Evolutionary conservation across 2,888 invertebrate species (phyloP).

Genomic region (Drosophila dives): DNA sequence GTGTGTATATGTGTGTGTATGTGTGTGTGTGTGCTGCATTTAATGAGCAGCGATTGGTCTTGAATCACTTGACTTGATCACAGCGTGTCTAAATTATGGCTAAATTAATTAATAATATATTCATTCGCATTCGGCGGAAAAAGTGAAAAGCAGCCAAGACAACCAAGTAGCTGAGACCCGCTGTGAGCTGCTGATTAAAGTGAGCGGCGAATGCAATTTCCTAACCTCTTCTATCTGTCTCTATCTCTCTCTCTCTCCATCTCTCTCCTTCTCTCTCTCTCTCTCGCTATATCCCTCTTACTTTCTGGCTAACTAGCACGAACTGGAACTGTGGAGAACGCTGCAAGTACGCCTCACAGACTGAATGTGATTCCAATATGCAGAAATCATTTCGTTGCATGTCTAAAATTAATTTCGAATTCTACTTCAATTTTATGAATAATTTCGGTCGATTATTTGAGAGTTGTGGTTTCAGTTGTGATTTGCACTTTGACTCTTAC

Average conservation of each 20-base stretch:
- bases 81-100: conserved; percentile 59
- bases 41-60: conserved; percentile 47
- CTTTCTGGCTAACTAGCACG: conserved; percentile 62
- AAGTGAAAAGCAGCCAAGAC: conserved; percentile 33
- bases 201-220: conserved; percentile 41
- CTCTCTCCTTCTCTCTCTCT: background rate
- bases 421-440: background rate
- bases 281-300: conserved; percentile 1
- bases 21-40: conserved; percentile 23
- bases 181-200: conserved; percentile 51
- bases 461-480: background rate
- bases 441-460: background rate
- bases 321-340: conserved; percentile 92
- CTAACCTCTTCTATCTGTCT: conserved; percentile 8
- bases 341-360: conserved; percentile 89
- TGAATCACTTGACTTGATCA: conserved; percentile 34
- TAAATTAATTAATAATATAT: conserved; percentile 68
- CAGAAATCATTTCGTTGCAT: conserved; percentile 20
- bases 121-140: conserved; percentile 21
- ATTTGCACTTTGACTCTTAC: background rate
- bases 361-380: conserved; percentile 7
- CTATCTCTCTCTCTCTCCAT: background rate
- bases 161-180: conserved; percentile 26
- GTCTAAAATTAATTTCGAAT: background rate
- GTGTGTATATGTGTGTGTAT: background rate